Evolutionary conservation across 2,888 invertebrate genomes (phyloP).

Genomic region (Idaea aversata): DNA sequence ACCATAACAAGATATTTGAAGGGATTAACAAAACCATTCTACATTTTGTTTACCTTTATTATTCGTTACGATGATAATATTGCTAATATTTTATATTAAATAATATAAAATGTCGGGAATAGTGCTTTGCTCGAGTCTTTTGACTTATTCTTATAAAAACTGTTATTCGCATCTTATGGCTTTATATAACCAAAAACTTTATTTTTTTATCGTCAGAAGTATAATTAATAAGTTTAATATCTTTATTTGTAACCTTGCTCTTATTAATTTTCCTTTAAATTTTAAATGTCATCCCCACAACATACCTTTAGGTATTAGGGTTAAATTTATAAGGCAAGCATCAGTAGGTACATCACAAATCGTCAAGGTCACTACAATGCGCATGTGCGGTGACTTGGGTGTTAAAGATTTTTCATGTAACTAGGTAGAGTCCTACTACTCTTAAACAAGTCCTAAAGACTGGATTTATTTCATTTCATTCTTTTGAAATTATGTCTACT

Average conservation of each 20-base stretch:
- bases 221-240: not conserved
- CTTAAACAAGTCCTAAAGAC: slow-evolving; percentile 32
- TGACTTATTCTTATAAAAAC: no score
- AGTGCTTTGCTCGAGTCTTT: no score
- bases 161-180: no score
- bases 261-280: not conserved
- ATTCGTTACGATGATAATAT: no score
- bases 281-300: not conserved
- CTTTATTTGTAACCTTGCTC: not conserved
- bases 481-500: not conserved
- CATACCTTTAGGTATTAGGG: slow-evolving; percentile 12
- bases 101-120: no score
- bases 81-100: no score
- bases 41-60: no score
- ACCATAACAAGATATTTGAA: no score
- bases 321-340: slow-evolving; percentile 24
- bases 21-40: no score
- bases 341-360: slow-evolving; percentile 47
- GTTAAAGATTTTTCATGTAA: slow-evolving; percentile 60
- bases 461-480: not conserved
- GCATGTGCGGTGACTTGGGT: slow-evolving; percentile 65
- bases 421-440: slow-evolving; percentile 32
- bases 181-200: no score
- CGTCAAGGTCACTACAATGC: slow-evolving; percentile 65
- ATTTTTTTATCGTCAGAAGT: not conserved